Percentiles rank a stretch among this genome's conserved stretches.
Conservation (phyloP, 2,888 invertebrate genomes). For the Lamellibrachia satsuma region DNA sequence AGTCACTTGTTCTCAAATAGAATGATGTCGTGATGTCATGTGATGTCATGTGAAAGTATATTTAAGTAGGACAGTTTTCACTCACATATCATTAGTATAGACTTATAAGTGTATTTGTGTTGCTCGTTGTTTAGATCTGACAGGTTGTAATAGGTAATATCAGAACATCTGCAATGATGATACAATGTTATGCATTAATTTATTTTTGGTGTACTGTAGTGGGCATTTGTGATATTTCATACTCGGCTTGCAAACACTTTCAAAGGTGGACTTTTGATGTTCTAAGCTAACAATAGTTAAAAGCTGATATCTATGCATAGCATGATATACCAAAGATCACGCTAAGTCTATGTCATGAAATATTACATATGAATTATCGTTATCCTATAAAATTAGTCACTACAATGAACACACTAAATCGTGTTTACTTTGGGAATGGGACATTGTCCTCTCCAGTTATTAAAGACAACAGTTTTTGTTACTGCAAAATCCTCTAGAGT, state of each 20-base stretch:
- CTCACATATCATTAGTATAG: background rate
- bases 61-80: slow-evolving; percentile 12
- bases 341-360: background rate
- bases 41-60: background rate
- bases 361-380: background rate
- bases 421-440: background rate
- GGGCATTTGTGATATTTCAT: slow-evolving; percentile 5
- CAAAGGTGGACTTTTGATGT: background rate
- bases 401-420: background rate
- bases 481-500: background rate
- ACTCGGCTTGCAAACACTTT: background rate
- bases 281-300: background rate
- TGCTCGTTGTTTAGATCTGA: background rate
- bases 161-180: background rate
- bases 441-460: background rate
- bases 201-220: background rate
- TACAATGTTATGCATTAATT: background rate
- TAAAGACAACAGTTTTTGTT: background rate
- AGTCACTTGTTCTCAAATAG: no score
- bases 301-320: background rate
- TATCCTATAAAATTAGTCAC: background rate
- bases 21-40: no score
- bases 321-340: background rate
- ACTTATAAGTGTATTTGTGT: background rate
- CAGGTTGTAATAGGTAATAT: background rate